A percentile compares a stretch with the other conserved stretches of the same genome.
Evolutionary conservation across 64 coral and sea anemone genomes (phyloP).

Genomic region (Stichodactyla mertensii): DNA sequence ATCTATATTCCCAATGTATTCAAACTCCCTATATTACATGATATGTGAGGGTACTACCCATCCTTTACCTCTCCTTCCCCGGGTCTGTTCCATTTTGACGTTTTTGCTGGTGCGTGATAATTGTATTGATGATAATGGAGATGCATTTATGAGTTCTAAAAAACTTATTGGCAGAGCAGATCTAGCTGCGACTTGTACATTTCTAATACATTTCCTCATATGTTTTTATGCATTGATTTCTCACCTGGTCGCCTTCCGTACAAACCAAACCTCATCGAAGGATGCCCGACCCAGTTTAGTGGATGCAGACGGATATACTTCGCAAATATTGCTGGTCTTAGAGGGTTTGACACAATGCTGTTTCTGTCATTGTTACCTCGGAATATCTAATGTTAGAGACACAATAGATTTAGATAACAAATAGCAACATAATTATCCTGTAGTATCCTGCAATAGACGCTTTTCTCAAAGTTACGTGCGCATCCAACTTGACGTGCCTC

Average conservation of each 20-base stretch:
- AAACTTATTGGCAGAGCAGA: too few species aligned
- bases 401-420: background rate
- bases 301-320: slow-evolving; percentile 44
- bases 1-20: too few species aligned
- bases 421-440: background rate
- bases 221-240: background rate
- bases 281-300: slow-evolving; percentile 20
- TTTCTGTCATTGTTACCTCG: slow-evolving; percentile 45
- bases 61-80: too few species aligned
- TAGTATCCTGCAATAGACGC: too few species aligned
- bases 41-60: too few species aligned
- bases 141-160: too few species aligned
- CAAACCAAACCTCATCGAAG: slow-evolving; percentile 50
- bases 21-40: too few species aligned
- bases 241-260: slow-evolving; percentile 48
- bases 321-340: slow-evolving; percentile 6
- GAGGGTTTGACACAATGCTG: slow-evolving; percentile 24
- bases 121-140: too few species aligned
- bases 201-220: background rate
- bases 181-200: background rate
- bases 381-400: slow-evolving; percentile 36
- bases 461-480: too few species aligned
- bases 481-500: too few species aligned
- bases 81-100: too few species aligned
- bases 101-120: too few species aligned